Base-by-base conservation (phyloP, 2,113 vertebrate genomes). In the Rhipidura dahli region DNA sequence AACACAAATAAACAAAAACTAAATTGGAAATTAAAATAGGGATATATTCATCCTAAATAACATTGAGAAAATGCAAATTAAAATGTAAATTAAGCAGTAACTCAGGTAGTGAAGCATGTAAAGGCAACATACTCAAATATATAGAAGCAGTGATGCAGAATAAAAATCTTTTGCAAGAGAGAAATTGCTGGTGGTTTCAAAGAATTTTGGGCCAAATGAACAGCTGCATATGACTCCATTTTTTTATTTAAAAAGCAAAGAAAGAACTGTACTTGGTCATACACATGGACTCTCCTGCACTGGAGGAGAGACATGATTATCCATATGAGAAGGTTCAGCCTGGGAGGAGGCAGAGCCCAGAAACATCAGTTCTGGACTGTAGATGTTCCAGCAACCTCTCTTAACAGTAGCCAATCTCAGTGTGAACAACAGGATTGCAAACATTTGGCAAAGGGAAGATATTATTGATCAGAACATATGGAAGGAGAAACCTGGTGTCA, bases 51-150 rank as follows among this genome's bases (percentile, higher is more conserved):
- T 63, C 30, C 44, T 70, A 84, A 90, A 42, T 60, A 75, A 87
- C 37, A 64, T 53, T 13, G 64, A 39, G 60, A 59, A 85, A 93
- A 88, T 23, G 31, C 33, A 93, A 90, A 89, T 4, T 51, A 47
- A 83, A 64, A 40, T 73, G 86, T 68, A 92, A 59, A 94, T 89
- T 94, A 93, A 96, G 63, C 26, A 83, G 33, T 88, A 93, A 88
- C 40, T 45, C 54, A 88, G 57, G 60, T n/a, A 87, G 56, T 78
- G 31, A 44, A 78, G 37, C 53, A 83, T 42, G 18, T 51, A 86
- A 92, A 59, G 50, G 42, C 47, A 90, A 64, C 56, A 94, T 56
- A 84, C 31, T 68, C 60, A 83, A 70, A 86, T 49, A 53, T 33
- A 77, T 11, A 18, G 28, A 50, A 24, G 35, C 37, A 61, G 42